Conservation (phyloP, 2,797 vertebrate species). For the Heterohyrax brucei region DNA sequence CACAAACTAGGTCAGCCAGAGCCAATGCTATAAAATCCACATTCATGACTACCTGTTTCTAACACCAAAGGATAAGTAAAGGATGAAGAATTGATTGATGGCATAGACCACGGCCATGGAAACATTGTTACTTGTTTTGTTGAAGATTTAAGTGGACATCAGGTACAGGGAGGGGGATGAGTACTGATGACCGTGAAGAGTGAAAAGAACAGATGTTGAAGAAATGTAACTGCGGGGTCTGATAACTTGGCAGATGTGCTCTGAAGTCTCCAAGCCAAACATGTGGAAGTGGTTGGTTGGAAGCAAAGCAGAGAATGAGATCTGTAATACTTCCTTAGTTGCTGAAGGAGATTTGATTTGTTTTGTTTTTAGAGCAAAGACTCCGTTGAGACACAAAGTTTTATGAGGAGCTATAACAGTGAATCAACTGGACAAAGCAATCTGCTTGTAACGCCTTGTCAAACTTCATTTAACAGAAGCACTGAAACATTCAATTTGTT, state of each 20-base stretch:
- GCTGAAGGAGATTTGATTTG: neutral
- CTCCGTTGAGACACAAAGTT: neutral
- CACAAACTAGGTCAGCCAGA: neutral
- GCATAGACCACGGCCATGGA: neutral
- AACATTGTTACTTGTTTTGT: neutral
- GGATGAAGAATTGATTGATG: slow-evolving; percentile 23
- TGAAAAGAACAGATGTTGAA: slow-evolving; percentile 52
- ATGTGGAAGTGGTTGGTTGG: slow-evolving; percentile 52
- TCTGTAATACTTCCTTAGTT: neutral
- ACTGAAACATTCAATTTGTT: neutral
- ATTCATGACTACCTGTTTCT: neutral
- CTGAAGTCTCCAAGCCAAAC: neutral
- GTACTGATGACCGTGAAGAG: neutral
- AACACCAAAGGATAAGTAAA: slow-evolving; percentile 13
- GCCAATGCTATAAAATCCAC: neutral
- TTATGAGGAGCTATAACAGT: neutral
- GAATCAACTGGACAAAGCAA: neutral
- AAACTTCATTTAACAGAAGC: neutral
- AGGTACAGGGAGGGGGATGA: neutral
- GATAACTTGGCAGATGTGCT: neutral
- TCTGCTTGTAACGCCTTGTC: neutral
- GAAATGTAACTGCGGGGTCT: slow-evolving; percentile 5
- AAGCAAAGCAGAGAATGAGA: slow-evolving; percentile 13
- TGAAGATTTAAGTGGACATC: slow-evolving; percentile 32
- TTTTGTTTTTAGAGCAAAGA: neutral